A percentile compares a stretch with the other conserved stretches of the same genome.
Evolutionary conservation across 2,113 vertebrate species (phyloP).

Genomic region (Scopus umbretta): DNA sequence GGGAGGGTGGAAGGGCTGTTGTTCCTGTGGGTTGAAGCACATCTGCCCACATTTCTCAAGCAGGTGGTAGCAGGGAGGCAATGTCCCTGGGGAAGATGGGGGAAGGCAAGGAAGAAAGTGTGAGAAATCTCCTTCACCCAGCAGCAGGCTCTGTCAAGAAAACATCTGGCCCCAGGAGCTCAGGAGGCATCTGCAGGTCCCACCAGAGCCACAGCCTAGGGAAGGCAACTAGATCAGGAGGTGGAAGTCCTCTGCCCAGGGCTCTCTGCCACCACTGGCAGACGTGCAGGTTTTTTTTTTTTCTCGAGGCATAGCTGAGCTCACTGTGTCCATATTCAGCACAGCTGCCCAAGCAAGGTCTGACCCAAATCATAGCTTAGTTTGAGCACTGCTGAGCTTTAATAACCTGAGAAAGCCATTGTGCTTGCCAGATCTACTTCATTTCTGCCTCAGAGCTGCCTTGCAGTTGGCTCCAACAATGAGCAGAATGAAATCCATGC

Average conservation of each 20-base stretch:
- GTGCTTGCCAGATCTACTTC: neutral
- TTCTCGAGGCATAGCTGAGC: neutral
- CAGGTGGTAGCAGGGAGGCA: neutral
- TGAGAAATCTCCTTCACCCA: neutral
- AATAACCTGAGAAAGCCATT: neutral
- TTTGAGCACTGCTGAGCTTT: neutral
- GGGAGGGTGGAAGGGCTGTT: neutral
- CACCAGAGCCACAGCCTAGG: neutral
- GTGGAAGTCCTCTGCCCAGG: neutral
- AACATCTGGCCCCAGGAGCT: neutral
- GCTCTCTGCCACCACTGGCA: neutral
- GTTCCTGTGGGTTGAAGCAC: neutral
- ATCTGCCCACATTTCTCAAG: neutral
- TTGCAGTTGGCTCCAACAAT: neutral
- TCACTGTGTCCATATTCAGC: neutral
- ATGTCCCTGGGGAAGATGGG: neutral
- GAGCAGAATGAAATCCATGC: neutral
- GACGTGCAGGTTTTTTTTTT: neutral
- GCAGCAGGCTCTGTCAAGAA: neutral
- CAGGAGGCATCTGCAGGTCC: neutral
- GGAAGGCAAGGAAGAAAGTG: neutral
- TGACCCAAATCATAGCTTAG: neutral
- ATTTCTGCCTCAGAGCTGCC: neutral
- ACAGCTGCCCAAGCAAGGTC: neutral
- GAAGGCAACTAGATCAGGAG: neutral